Evolutionary conservation across 2,888 invertebrate genomes (phyloP).

Genomic region (Cephus rjabovi): DNA sequence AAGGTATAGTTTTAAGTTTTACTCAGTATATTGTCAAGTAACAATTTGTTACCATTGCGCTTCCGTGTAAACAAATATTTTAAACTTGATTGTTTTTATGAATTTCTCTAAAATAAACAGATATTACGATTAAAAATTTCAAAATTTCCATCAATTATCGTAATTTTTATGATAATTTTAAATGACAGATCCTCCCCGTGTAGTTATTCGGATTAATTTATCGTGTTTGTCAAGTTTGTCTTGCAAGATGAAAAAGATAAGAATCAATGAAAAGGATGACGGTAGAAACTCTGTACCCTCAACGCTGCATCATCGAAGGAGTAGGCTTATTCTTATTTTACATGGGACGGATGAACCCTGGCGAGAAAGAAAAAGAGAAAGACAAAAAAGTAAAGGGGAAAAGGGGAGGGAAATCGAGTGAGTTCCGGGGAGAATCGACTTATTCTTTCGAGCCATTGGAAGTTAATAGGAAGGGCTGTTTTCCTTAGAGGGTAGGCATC

Average conservation of each 20-base stretch:
- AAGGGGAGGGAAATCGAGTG: conserved; percentile 23
- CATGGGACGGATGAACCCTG: conserved; percentile 1
- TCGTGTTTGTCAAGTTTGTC: not conserved
- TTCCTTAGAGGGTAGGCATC: too few species aligned
- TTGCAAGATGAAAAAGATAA: conserved; percentile 9
- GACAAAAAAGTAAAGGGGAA: conserved; percentile 9
- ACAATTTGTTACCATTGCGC: too few species aligned
- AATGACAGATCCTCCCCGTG: too few species aligned
- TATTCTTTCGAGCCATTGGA: conserved; percentile 47
- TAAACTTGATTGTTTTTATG: too few species aligned
- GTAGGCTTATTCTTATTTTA: not conserved
- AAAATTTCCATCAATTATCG: too few species aligned
- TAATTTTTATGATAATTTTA: too few species aligned
- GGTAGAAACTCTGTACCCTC: not conserved
- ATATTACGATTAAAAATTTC: too few species aligned
- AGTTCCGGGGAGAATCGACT: conserved; percentile 19
- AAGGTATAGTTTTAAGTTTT: too few species aligned
- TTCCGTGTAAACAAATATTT: too few species aligned
- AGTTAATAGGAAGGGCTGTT: conserved; percentile 39
- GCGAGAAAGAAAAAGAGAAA: conserved; percentile 13
- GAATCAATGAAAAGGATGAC: conserved; percentile 9
- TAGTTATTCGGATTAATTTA: too few species aligned
- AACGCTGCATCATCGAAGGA: conserved; percentile 1
- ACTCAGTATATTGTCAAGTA: too few species aligned
- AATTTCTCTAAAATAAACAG: too few species aligned